Conservation (phyloP, 2,797 vertebrate genomes). For the Megalops cyprinoides region DNA sequence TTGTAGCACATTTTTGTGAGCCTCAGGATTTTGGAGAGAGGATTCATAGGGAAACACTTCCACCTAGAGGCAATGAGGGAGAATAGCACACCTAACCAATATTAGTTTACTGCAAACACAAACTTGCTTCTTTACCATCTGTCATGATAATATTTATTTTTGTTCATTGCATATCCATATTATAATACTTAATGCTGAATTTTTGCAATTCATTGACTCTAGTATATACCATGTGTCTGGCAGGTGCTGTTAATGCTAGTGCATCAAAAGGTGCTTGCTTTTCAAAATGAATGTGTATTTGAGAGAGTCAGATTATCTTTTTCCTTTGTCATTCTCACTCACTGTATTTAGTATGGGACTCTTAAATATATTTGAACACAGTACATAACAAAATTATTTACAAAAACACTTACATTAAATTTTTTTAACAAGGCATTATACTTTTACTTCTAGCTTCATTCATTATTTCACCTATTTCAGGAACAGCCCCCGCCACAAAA, state of each 20-base stretch:
- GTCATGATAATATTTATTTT: conserved; percentile 6
- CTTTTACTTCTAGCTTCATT: background rate
- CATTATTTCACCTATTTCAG: background rate
- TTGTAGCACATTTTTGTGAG: background rate
- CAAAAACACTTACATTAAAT: too few species aligned
- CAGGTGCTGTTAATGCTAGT: background rate
- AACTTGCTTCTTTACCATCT: conserved; percentile 4
- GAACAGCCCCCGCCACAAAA: too few species aligned
- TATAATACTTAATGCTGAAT: background rate
- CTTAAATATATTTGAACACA: background rate
- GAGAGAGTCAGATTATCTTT: background rate
- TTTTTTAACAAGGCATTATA: too few species aligned
- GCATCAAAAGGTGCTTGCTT: background rate
- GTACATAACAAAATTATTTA: too few species aligned
- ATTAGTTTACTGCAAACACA: background rate
- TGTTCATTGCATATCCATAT: background rate
- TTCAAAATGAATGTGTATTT: too few species aligned
- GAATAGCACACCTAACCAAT: conserved; percentile 31
- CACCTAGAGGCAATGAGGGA: conserved; percentile 61
- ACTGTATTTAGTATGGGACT: background rate
- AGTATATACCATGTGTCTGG: background rate
- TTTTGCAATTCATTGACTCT: background rate
- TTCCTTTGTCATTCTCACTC: background rate
- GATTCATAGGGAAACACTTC: conserved; percentile 65
- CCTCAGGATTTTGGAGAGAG: background rate